Evolutionary conservation across 2,113 vertebrate genomes (phyloP), one percentile per base, ranked within the genome.

Genomic region (Sylvietta virens): DNA sequence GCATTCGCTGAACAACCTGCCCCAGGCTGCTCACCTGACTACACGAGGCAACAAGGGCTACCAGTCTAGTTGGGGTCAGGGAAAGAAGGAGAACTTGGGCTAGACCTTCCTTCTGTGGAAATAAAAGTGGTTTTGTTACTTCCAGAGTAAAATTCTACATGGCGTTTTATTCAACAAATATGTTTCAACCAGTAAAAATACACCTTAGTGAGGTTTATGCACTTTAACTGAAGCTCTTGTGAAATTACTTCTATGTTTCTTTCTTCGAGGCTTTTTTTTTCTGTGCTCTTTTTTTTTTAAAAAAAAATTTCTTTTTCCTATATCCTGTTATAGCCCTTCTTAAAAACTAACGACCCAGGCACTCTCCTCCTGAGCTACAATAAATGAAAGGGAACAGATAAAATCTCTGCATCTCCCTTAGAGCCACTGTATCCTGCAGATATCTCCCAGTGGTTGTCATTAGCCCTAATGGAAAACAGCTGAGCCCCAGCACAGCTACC

Each of bases 271-370:
- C 30, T 37, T 28, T 39, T 57, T 40, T 47, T 51, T 13, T 3
- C 5, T 51, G 15, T 37, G 9, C 4, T 42, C 6, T 44, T 50
- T 14, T 39, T 58, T 17, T 22, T n/a, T n/a, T n/a, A n/a, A n/a
- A n/a, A n/a, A n/a, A n/a, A n/a, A n/a, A n/a, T n/a, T n/a, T n/a
- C 13, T 40, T 20, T 24, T 30, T 4, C 15, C 44, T 58, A 39
- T n/a, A 72, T 45, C 10, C 11, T 57, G 7, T 37, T 79, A 65
- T 30, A 91, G 8, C 15, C 26, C 44, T 85, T 94, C 71, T 62
- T 60, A 87, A 95, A 93, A 93, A 58, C 50, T 86, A 94, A 95
- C 86, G 94, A 93, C 27, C 70, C 78, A 82, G 12, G 35, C n/a
- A 70, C 21, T 78, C 39, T 94, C 54, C 50, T 91, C 31, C 74